Evolutionary conservation across 2,113 vertebrate species (phyloP), one percentile per base, ranked within the genome.

Genomic region (Aegotheles bennettii): DNA sequence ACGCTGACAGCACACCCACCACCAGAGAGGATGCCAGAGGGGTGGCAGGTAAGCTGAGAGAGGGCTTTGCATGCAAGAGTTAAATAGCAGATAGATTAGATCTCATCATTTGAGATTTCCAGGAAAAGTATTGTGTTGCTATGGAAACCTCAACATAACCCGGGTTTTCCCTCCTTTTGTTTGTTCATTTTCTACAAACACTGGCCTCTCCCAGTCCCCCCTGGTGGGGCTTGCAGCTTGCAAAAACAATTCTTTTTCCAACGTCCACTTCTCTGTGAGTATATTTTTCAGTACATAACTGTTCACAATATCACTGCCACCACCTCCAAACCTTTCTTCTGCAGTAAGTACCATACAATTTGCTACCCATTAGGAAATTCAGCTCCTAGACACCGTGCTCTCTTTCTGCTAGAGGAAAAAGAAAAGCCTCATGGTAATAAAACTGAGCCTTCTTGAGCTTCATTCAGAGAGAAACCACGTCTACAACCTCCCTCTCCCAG

Each of bases 101-200:
- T 93, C 70, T 84, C 85, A 90, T 89, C 79, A 80, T 84, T 87
- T 84, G 92, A 96, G 18, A 92, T 94, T 96, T 91, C 93, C 79
- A 93, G 79, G 90, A 92, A 90, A 94, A 97, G 71, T 96, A 92
- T 92, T 90, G 68, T 35, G 92, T 96, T 97, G 93, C 95, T 89
- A 97, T 96, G 86, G 95, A 94, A 97, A 97, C 94, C 76, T 54
- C 94, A 95, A 71, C 84, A 81, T 87, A 94, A 93, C 60, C 90
- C 38, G 11, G 64, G 83, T 90, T 97, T 94, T 95, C 84, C 79
- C 80, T 95, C 68, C 64, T 94, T 96, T 95, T 93, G 79, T 95
- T 95, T 97, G 90, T 68, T 96, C 76, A 35, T 89, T 92, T 90
- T 70, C 83, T 92, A 64, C 47, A 88, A 93, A 81, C 68, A 75